These are phyloP conservation scores for Phylloscopus trochiloides DNA, from an alignment of 2,113 vertebrate genomes.

Conservation along the genomic window DNA sequence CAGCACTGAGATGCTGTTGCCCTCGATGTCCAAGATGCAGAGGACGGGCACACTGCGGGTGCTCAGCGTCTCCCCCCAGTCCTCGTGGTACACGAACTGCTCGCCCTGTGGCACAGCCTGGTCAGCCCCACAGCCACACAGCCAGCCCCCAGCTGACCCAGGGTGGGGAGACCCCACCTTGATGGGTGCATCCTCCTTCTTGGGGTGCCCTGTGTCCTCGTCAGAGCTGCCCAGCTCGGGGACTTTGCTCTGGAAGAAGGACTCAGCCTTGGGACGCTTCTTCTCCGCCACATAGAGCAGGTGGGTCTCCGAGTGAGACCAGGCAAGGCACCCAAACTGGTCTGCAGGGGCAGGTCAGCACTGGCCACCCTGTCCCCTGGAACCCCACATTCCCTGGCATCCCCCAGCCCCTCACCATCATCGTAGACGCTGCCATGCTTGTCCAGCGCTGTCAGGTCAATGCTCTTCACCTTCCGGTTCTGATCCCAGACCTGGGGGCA, in stretches of 20 bases:
- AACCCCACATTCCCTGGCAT: neutral
- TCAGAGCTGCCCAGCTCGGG: neutral
- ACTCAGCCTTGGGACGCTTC: conserved; percentile 89
- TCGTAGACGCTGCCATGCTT: conserved; percentile 92
- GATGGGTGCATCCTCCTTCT: conserved; percentile 65
- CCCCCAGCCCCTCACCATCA: conserved; percentile 75
- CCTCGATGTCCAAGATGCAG: conserved; percentile 88
- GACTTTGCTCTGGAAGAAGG: conserved; percentile 88
- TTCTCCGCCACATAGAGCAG: conserved; percentile 95
- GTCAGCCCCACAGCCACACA: neutral
- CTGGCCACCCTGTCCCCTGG: fast-evolving
- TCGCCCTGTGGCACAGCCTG: conserved; percentile 76
- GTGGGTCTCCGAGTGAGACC: conserved; percentile 97
- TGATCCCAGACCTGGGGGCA: conserved; percentile 89
- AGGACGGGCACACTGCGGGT: conserved; percentile 84
- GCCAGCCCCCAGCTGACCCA: fast-evolving
- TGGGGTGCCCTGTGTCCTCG: conserved; percentile 71
- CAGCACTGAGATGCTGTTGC: conserved; percentile 85
- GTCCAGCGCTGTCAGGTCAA: conserved; percentile 86
- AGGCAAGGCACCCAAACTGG: conserved; percentile 93
- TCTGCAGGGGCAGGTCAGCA: conserved; percentile 68
- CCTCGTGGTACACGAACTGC: conserved; percentile 86
- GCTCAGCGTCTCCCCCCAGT: conserved; percentile 90
- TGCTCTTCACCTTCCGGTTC: conserved; percentile 91
- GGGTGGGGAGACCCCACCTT: conserved; percentile 47